Evolutionary conservation across 2,797 vertebrate species (phyloP).

Genomic region (Chrysolophus pictus): DNA sequence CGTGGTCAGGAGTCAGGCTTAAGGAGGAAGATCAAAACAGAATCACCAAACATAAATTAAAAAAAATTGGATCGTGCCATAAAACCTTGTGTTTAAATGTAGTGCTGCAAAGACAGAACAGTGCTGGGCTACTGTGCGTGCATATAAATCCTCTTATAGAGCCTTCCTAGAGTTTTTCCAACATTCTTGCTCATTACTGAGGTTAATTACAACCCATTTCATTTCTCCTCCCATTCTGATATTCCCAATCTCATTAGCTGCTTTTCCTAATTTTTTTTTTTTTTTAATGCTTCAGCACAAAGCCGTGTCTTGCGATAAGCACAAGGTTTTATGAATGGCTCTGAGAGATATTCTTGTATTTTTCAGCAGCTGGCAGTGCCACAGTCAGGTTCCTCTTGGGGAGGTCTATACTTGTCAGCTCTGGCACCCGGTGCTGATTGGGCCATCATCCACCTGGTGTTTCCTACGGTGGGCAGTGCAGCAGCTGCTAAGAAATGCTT

Average conservation of each 20-base stretch:
- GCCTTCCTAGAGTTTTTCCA: not conserved
- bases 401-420: not conserved
- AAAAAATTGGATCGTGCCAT: not conserved
- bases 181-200: not conserved
- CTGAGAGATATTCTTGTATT: accelerated
- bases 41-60: not conserved
- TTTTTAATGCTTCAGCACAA: not conserved
- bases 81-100: accelerated
- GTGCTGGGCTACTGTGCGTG: not conserved
- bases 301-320: not conserved
- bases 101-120: not conserved
- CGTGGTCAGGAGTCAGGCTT: not conserved
- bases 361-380: not conserved
- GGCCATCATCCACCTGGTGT: not conserved
- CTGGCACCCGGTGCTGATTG: not conserved
- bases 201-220: not conserved
- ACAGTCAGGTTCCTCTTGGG: not conserved
- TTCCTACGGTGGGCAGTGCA: not conserved
- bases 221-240: not conserved
- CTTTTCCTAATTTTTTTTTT: not conserved
- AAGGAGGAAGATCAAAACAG: slow-evolving; percentile 27
- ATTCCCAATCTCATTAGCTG: not conserved
- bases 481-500: not conserved
- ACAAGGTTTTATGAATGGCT: not conserved
- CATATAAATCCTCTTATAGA: not conserved